Conservation (phyloP, 2,888 invertebrate species). For the Tridacna crocea region DNA sequence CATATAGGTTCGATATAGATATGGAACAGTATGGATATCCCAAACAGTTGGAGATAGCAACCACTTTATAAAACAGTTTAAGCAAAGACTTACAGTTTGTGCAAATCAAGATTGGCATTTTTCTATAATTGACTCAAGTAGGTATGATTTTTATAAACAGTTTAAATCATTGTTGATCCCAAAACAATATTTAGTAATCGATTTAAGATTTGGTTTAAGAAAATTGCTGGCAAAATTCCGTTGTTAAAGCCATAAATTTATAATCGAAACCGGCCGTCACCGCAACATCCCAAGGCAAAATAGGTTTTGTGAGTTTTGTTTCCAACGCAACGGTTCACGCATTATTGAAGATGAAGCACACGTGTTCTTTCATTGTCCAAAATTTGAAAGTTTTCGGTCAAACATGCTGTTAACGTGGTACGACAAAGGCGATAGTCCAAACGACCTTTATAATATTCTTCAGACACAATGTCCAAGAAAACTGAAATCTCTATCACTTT, state of each 20-base stretch:
- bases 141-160: constrained; percentile 12
- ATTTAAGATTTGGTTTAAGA: constrained; percentile 1
- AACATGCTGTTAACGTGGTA: neutral
- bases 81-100: constrained; percentile 27
- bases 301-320: neutral
- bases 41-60: constrained; percentile 24
- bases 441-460: neutral
- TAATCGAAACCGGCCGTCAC: constrained; percentile 4
- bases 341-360: neutral
- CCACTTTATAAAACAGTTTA: constrained; percentile 7
- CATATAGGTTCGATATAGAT: constrained; percentile 21
- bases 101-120: constrained; percentile 26
- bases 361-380: neutral
- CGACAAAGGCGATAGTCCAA: neutral
- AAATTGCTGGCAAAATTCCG: neutral
- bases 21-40: constrained; percentile 26
- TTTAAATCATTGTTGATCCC: constrained; percentile 14
- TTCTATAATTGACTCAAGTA: neutral
- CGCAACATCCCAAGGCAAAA: neutral
- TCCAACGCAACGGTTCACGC: neutral
- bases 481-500: neutral
- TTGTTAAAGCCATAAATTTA: constrained; percentile 15
- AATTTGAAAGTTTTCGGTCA: neutral
- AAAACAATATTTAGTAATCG: constrained; percentile 10
- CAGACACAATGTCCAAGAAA: neutral